These are phyloP conservation scores for Brachionus manjavacas DNA, from an alignment of 1,140 invertebrate genomes.

Conservation along the genomic window DNA sequence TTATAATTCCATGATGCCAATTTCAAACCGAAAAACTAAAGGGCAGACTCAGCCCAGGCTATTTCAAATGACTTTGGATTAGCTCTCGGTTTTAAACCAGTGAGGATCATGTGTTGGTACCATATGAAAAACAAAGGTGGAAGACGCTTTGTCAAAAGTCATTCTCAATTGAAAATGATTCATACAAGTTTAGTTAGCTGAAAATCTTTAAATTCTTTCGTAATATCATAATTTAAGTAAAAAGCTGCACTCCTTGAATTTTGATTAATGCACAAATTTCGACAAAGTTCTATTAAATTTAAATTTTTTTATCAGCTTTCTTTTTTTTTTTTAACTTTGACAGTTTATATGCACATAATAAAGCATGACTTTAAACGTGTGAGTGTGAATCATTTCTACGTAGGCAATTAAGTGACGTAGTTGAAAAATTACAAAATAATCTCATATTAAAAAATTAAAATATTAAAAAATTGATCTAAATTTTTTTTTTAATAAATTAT, in stretches of 20 bases:
- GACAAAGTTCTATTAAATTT: not conserved
- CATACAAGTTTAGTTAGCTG: not conserved
- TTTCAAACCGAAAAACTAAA: no score
- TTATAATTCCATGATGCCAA: no score
- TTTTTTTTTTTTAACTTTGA: not conserved
- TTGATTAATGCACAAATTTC: not conserved
- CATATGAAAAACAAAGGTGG: no score
- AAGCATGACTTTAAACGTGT: not conserved
- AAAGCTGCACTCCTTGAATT: not conserved
- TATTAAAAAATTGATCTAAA: not conserved
- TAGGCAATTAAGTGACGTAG: not conserved
- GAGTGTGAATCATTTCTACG: not conserved
- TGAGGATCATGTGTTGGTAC: no score
- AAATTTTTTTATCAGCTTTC: not conserved
- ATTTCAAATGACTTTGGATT: no score
- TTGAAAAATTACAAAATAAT: not conserved
- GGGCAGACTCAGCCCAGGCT: no score
- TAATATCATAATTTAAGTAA: not conserved
- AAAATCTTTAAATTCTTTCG: not conserved
- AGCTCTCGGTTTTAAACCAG: no score
- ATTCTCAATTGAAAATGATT: not conserved
- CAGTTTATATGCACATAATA: not conserved
- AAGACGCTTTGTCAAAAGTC: no score
- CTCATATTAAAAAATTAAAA: no score
- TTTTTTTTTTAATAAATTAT: not conserved